phyloP scores from a whole-genome alignment of 2,888 invertebrate species.

The Tigriopus californicus region DNA sequence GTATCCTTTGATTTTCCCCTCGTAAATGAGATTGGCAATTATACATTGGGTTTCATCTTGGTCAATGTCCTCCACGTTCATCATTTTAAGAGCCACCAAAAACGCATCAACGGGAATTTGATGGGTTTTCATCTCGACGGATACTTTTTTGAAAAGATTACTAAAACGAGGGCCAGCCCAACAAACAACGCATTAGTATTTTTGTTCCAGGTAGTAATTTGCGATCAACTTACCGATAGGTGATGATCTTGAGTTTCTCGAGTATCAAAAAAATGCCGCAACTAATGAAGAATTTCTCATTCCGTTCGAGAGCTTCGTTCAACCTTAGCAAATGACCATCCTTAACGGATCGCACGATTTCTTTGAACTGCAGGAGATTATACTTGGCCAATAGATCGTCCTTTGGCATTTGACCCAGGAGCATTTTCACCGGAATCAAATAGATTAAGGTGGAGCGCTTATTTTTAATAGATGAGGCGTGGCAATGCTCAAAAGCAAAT shows the following conservation, averaged over 20 bases:
- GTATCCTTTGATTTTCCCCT: conserved; percentile 94
- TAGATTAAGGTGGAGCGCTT: conserved; percentile 84
- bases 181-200: no score
- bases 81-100: conserved; percentile 48
- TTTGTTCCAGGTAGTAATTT: no score
- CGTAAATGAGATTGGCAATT: conserved; percentile 84
- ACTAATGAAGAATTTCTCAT: conserved; percentile 80
- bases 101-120: conserved; percentile 73
- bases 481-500: conserved; percentile 70
- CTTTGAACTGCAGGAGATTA: conserved; percentile 72
- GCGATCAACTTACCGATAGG: conserved; percentile 37
- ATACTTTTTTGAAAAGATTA: conserved; percentile 14
- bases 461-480: conserved; percentile 56
- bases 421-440: conserved; percentile 89
- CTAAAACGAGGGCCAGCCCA: neutral
- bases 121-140: conserved; percentile 37
- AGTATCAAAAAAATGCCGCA: conserved; percentile 94
- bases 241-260: conserved; percentile 83
- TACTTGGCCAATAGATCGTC: conserved; percentile 61
- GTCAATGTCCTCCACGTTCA: conserved; percentile 62
- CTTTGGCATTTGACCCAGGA: conserved; percentile 85
- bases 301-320: conserved; percentile 59
- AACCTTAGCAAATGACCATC: conserved; percentile 69
- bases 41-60: conserved; percentile 90
- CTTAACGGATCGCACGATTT: conserved; percentile 66